Percentiles rank a stretch among this genome's conserved stretches.
phyloP scores from a whole-genome alignment of 37 sponge, comb jelly and placozoan genomes.

The Chondrosia reniformis region DNA sequence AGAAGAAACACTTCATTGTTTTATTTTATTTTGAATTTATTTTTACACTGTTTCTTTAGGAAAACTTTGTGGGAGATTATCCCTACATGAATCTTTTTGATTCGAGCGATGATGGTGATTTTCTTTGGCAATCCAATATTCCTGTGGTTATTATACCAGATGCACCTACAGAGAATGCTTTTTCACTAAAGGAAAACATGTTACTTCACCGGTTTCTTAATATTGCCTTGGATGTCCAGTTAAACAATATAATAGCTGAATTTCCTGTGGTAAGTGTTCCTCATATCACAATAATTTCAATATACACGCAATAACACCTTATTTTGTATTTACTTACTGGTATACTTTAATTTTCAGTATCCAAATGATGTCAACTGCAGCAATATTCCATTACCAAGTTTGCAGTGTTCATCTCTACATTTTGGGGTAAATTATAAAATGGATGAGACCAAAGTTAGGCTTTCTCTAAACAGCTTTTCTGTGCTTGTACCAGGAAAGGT shows the following conservation, averaged over 20 bases:
- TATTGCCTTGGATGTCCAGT: constrained; percentile 41
- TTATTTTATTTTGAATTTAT: not conserved
- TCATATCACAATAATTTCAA: not conserved
- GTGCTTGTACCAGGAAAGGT: constrained; percentile 17
- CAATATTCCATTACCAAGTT: constrained; percentile 1
- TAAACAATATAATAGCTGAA: constrained; percentile 61
- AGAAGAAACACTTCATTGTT: not conserved
- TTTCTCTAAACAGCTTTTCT: not conserved
- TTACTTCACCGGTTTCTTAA: constrained; percentile 37
- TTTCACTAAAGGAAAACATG: not conserved
- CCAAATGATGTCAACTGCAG: not conserved
- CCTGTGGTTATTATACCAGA: not conserved
- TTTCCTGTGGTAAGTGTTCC: constrained; percentile 66
- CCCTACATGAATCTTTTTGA: constrained; percentile 40
- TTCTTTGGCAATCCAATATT: not conserved
- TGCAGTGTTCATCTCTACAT: constrained; percentile 1
- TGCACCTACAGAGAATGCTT: not conserved
- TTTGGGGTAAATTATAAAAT: not conserved
- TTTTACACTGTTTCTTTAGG: constrained; percentile 14
- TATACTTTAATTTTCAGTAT: not conserved
- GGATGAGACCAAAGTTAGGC: constrained; percentile 3
- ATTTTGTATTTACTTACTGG: not conserved
- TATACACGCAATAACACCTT: not conserved
- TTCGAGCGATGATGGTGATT: constrained; percentile 18
- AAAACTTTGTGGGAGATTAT: constrained; percentile 71